phyloP scores from a whole-genome alignment of 2,888 invertebrate genomes.

The Scaptodrosophila latifasciaeformis region DNA sequence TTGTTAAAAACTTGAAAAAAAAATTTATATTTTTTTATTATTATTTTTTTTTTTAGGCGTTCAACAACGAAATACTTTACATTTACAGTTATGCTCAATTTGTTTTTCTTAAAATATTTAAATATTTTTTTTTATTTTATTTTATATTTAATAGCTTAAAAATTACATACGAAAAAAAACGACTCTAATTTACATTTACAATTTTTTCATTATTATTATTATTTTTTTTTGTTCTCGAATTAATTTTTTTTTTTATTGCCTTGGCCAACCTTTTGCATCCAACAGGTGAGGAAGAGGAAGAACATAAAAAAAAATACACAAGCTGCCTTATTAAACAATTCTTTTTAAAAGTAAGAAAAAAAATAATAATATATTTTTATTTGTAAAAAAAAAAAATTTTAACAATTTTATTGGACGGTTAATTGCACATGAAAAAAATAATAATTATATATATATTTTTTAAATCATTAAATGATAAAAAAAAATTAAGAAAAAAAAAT shows the following conservation, averaged over 20 bases:
- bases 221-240: not conserved
- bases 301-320: too few relatives aligned
- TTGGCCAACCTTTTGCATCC: too few relatives aligned
- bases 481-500: not conserved
- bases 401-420: too few relatives aligned
- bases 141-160: constrained; percentile 23
- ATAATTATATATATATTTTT: too few relatives aligned
- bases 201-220: constrained; percentile 13
- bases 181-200: constrained; percentile 39
- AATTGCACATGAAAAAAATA: too few relatives aligned
- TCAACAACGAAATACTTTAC: constrained; percentile 64
- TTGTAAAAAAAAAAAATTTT: too few relatives aligned
- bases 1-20: constrained; percentile 49
- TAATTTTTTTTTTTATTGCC: not conserved
- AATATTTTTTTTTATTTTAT: constrained; percentile 20
- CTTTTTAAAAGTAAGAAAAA: too few relatives aligned
- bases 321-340: too few relatives aligned
- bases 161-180: constrained; percentile 25
- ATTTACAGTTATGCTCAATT: constrained; percentile 48
- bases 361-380: too few relatives aligned
- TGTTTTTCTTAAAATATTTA: constrained; percentile 27
- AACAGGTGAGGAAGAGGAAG: too few relatives aligned
- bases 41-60: constrained; percentile 60
- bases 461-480: too few relatives aligned
- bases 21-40: too few relatives aligned